These are phyloP conservation scores for Borostomias antarcticus DNA, from an alignment of 2,797 vertebrate species.

Conservation along the genomic window DNA sequence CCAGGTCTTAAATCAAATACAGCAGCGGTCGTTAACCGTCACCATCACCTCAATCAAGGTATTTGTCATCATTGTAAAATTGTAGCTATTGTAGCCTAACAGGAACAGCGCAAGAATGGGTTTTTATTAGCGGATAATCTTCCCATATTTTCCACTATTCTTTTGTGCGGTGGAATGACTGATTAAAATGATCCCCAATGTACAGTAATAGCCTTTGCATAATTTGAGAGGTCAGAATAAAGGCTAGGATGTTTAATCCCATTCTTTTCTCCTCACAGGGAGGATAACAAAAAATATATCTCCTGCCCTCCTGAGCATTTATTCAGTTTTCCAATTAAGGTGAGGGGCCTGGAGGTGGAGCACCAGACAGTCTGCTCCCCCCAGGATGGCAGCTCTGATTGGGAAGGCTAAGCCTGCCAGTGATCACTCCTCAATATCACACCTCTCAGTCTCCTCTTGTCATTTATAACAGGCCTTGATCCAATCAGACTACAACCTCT, in stretches of 20 bases:
- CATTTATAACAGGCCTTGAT: slow-evolving; percentile 43
- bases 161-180: slow-evolving; percentile 1
- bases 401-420: slow-evolving; percentile 26
- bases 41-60: neutral
- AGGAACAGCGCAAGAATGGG: neutral
- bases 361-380: neutral
- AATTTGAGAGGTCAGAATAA: slow-evolving; percentile 1
- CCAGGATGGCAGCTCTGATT: slow-evolving; percentile 7
- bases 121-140: slow-evolving; percentile 6
- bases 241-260: slow-evolving; percentile 4
- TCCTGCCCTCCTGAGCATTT: slow-evolving; percentile 19
- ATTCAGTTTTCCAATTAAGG: slow-evolving; percentile 18
- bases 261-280: neutral
- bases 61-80: neutral
- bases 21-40: neutral
- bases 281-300: neutral
- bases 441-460: slow-evolving; percentile 36
- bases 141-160: neutral
- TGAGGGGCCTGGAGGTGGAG: neutral
- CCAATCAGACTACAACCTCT: slow-evolving; percentile 46
- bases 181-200: neutral
- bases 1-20: neutral
- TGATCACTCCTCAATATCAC: slow-evolving; percentile 48
- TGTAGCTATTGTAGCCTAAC: neutral
- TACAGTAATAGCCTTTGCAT: slow-evolving; percentile 3